Conservation (phyloP, 2,797 vertebrate species). For the Okamejei kenojei region DNA sequence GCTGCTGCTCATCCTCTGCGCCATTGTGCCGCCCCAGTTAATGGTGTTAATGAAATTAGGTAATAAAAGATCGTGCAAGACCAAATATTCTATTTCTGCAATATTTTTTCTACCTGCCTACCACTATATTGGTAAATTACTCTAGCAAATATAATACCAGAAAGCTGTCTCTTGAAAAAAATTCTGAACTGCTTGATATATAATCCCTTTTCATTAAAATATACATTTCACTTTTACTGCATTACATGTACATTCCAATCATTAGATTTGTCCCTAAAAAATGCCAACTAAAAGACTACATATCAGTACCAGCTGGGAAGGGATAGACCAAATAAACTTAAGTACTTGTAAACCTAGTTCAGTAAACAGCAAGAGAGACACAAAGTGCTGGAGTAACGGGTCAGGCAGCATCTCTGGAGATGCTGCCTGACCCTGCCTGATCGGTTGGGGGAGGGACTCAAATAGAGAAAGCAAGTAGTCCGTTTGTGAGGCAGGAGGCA, state of each 20-base stretch:
- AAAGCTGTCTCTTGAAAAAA: neutral
- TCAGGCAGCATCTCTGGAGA: too few species aligned
- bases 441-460: too few species aligned
- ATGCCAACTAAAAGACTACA: neutral
- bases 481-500: too few species aligned
- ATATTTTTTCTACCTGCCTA: too few species aligned
- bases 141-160: neutral
- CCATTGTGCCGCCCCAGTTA: too few species aligned
- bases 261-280: neutral
- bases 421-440: too few species aligned
- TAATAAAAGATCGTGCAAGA: neutral
- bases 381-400: too few species aligned
- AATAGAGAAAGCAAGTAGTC: too few species aligned
- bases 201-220: neutral
- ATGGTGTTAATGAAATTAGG: too few species aligned
- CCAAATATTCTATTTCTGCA: neutral
- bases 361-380: neutral
- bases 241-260: neutral
- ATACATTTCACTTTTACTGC: neutral
- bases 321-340: neutral
- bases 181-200: neutral
- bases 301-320: neutral
- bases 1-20: too few species aligned
- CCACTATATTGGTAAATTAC: neutral
- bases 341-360: neutral